These are phyloP conservation scores for Cryptops parisi DNA, from an alignment of 2,888 invertebrate genomes.

Conservation along the genomic window DNA sequence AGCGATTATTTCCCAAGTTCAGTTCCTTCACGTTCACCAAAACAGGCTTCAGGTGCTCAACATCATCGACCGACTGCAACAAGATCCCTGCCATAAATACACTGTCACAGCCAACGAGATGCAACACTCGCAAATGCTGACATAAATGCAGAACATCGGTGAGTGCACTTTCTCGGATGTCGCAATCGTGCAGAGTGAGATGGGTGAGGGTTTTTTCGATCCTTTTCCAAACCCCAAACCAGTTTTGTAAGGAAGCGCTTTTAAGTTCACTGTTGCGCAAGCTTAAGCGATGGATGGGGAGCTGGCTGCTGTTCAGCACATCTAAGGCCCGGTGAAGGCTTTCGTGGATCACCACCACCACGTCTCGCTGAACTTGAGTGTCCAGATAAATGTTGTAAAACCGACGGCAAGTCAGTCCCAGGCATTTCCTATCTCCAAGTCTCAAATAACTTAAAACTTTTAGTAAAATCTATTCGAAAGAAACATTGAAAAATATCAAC, in stretches of 20 bases:
- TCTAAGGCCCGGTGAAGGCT: conserved; percentile 5
- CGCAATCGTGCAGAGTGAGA: conserved; percentile 26
- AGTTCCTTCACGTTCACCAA: conserved; percentile 40
- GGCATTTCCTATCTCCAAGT: conserved; percentile 48
- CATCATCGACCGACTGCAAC: conserved; percentile 43
- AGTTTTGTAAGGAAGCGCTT: conserved; percentile 20
- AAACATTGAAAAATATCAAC: too few species aligned
- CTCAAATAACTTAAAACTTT: too few species aligned
- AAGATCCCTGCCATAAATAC: conserved; percentile 58
- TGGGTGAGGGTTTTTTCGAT: conserved; percentile 23
- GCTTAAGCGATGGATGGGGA: conserved; percentile 24
- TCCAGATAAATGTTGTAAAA: conserved; percentile 55
- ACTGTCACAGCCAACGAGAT: conserved; percentile 49
- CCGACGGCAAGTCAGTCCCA: conserved; percentile 46
- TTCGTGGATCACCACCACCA: conserved; percentile 35
- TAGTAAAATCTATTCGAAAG: too few species aligned
- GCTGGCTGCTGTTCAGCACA: conserved; percentile 16
- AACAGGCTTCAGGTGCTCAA: conserved; percentile 19
- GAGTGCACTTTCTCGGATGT: conserved; percentile 27
- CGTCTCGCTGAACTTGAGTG: conserved; percentile 40
- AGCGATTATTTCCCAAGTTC: conserved; percentile 50
- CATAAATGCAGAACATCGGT: conserved; percentile 26
- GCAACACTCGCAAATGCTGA: conserved; percentile 41
- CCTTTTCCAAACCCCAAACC: conserved; percentile 25
- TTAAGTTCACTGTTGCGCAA: conserved; percentile 26